Evolutionary conservation across 2,888 invertebrate genomes (phyloP), one percentile per base, ranked within the genome.

Genomic region (Pseudolycoriella hygida): DNA sequence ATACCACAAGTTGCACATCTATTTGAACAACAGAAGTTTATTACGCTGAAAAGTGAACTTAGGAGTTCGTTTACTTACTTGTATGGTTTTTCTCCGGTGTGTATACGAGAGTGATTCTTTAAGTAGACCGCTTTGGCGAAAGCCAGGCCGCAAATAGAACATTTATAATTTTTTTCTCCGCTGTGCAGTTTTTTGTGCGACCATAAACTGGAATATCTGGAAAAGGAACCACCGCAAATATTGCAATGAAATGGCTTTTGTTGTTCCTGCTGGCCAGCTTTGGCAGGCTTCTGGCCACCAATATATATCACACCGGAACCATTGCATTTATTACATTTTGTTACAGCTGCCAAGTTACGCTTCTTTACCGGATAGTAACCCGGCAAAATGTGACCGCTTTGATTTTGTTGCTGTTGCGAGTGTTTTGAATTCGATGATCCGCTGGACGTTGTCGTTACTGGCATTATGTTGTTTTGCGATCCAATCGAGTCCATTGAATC

Each of bases 61-160:
- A n/a, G 31, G 17, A 18, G 15, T n/a, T 37, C 17, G 30, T 12
- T n/a, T 38, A 54, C 69, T 69, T 60, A 79, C 80, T 79, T 79
- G 61, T 85, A 86, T 1, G 87, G 87, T 59, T 87, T 87, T 57
- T 76, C 75, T 42, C 87, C 87, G 1, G 86, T 87, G 54, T 88
- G 87, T 56, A 88, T 87, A 53, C 87, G 73, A 43, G 84, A 83
- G 61, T 88, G 87, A 60, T 88, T 88, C 61, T 88, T 87, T 52
- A 88, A 68, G 67, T 87, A 87, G n/a, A 87, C 87, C 46, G 86
- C 86, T 63, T 87, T 87, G 46, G 87, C 87, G 61, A 88, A 88
- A 32, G 86, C 85, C 58, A 87, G 71, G 14, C 87, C 86, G 63
- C 87, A 88, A 49, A 86, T 83, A 52, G 81, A 80, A 64, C 87